Conservation (phyloP, 2,888 invertebrate species). For the Schrankia costaestrigalis region DNA sequence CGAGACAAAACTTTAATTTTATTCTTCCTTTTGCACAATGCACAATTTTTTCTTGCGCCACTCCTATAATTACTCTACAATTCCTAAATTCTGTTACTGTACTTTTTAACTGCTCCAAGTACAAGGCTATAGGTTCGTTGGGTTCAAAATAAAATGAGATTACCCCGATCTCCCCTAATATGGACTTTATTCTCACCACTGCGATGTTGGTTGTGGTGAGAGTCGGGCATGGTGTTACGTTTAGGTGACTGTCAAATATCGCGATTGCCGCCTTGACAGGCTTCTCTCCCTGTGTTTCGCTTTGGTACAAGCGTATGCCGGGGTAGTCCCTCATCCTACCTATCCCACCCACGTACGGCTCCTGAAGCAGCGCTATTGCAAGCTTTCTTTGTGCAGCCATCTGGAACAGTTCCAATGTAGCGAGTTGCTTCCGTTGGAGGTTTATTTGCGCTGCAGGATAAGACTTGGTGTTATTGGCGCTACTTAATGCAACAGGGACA, state of each 20-base stretch:
- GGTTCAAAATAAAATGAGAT: neutral
- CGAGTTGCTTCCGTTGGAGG: neutral
- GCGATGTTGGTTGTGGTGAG: neutral
- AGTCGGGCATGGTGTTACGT: neutral
- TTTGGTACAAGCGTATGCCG: neutral
- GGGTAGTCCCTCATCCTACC: neutral
- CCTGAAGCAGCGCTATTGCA: neutral
- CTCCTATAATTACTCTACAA: neutral
- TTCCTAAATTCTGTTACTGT: neutral
- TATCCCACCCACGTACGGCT: neutral
- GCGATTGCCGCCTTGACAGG: neutral
- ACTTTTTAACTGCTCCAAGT: neutral
- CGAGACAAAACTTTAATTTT: neutral
- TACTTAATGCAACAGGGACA: too few relatives aligned
- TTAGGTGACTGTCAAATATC: neutral
- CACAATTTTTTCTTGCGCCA: neutral
- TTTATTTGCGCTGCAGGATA: neutral
- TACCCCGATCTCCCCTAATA: neutral
- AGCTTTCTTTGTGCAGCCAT: neutral
- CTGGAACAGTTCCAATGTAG: neutral
- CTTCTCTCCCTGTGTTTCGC: neutral
- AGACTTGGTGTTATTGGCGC: neutral
- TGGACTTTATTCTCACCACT: neutral
- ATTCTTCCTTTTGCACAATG: neutral
- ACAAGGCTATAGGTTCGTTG: neutral